phyloP scores from a whole-genome alignment of 2,113 vertebrate species.

The Xerus inauris region DNA sequence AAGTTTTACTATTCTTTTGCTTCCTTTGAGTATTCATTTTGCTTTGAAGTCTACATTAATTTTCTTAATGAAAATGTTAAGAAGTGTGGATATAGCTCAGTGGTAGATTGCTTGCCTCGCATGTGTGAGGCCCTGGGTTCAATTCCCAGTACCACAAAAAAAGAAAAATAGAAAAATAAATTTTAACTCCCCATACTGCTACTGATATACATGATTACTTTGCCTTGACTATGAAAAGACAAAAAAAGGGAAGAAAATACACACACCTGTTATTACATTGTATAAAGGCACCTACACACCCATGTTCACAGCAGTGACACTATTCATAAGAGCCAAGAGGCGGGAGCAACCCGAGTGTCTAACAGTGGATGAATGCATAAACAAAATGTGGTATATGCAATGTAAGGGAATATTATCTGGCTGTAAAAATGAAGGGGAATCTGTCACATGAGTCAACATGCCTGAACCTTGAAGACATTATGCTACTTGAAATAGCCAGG shows the following conservation, averaged over 20 bases:
- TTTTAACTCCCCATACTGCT: background rate
- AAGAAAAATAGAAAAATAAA: background rate
- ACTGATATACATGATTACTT: background rate
- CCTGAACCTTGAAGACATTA: background rate
- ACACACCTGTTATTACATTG: background rate
- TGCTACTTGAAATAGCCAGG: background rate
- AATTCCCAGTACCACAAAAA: too few species aligned
- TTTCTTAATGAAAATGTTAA: background rate
- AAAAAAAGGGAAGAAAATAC: slow-evolving; percentile 2
- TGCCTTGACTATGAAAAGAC: background rate
- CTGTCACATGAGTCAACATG: background rate
- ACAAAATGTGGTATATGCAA: background rate
- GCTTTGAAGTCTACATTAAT: background rate
- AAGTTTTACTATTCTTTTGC: background rate
- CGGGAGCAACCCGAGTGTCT: background rate
- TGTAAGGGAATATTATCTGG: background rate
- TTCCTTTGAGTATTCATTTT: background rate
- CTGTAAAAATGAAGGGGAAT: background rate
- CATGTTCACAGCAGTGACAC: background rate
- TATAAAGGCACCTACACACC: background rate
- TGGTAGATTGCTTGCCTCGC: too few species aligned
- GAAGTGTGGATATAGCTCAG: too few species aligned
- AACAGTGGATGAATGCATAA: background rate
- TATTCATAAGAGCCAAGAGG: background rate
- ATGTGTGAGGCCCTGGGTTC: too few species aligned